Evolutionary conservation across 2,797 vertebrate species (phyloP).

Genomic region (Myotis vivesi): DNA sequence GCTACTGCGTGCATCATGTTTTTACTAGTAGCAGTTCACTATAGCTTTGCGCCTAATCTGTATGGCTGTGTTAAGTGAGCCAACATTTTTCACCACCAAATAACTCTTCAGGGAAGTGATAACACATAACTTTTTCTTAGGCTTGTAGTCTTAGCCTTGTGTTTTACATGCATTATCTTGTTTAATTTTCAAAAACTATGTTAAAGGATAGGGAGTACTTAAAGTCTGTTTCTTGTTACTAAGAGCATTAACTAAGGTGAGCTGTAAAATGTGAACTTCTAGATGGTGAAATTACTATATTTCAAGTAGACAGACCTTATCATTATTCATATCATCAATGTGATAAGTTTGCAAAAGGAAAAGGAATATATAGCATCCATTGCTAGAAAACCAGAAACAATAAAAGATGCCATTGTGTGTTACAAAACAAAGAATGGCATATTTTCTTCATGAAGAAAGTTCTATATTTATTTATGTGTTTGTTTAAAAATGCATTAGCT

Average conservation of each 20-base stretch:
- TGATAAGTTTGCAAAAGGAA: conserved; percentile 11
- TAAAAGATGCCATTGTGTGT: not conserved
- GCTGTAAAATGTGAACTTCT: not conserved
- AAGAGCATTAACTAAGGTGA: not conserved
- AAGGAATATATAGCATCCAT: not conserved
- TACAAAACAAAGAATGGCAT: not conserved
- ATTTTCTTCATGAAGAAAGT: not conserved
- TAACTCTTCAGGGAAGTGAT: not conserved
- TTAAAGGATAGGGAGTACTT: not conserved
- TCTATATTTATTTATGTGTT: not conserved
- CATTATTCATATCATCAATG: not conserved
- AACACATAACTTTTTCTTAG: not conserved
- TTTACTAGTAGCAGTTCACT: not conserved
- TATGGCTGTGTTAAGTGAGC: not conserved
- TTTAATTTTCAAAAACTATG: not conserved
- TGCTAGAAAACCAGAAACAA: not conserved
- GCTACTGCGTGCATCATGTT: accelerated
- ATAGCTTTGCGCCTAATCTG: not conserved
- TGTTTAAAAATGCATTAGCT: not conserved
- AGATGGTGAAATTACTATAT: not conserved
- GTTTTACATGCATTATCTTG: not conserved
- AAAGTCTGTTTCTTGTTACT: not conserved
- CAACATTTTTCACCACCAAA: conserved; percentile 15
- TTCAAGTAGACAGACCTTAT: not conserved
- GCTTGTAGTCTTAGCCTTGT: not conserved